Evolutionary conservation across 2,113 vertebrate genomes (phyloP).

Genomic region (Oriolus oriolus): DNA sequence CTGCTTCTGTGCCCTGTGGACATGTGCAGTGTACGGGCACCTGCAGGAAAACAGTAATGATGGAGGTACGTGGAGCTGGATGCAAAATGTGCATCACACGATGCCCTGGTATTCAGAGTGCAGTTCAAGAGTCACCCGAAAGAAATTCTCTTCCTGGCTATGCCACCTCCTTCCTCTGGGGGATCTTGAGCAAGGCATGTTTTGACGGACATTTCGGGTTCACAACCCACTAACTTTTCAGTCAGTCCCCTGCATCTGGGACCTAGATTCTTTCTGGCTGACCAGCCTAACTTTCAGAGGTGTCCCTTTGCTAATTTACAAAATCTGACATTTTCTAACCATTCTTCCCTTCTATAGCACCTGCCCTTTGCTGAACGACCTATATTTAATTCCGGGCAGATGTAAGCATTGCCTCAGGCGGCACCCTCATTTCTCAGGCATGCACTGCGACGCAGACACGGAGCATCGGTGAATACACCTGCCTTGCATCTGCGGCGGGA

Average conservation of each 20-base stretch:
- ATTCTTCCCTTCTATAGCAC: not conserved
- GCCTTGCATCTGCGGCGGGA: not conserved
- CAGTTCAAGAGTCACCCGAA: not conserved
- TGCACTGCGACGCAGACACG: not conserved
- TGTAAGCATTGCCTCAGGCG: not conserved
- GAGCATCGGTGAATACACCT: not conserved
- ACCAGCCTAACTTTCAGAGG: not conserved
- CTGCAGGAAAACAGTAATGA: not conserved
- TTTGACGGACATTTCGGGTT: not conserved
- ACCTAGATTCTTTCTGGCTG: not conserved
- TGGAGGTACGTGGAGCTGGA: not conserved
- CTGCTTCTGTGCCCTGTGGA: not conserved
- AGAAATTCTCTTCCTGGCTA: not conserved
- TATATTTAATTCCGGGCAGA: conserved; percentile 9
- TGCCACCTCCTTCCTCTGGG: not conserved
- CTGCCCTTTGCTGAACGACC: not conserved
- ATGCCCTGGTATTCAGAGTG: not conserved
- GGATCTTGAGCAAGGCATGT: not conserved
- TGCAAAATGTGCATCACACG: not conserved
- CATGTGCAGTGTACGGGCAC: not conserved
- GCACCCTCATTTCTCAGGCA: conserved; percentile 13
- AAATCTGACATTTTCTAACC: not conserved
- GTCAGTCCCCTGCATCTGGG: not conserved
- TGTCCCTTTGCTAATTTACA: not conserved
- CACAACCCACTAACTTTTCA: not conserved